Base-by-base conservation (phyloP, 2,888 invertebrate genomes). In the Ormyrus labotus region DNA sequence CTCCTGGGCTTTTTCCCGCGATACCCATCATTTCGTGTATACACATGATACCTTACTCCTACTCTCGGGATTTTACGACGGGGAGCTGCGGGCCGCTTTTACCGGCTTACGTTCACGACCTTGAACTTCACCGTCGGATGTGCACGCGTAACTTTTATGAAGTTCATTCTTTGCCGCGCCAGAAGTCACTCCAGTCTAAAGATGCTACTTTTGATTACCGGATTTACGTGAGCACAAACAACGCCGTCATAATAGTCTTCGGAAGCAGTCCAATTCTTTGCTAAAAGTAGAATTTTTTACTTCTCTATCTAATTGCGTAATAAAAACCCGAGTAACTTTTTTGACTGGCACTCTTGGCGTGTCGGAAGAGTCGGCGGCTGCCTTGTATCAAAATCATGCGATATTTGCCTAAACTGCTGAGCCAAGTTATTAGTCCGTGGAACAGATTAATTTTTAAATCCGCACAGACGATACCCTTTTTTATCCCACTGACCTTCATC, bases 381-480 rank as follows among this genome's bases (percentile, higher is more conserved):
- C 57, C 48, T 78, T 50, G 13, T 0, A 5, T 8, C 47, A 8
- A 51, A 55, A 67, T 11, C 47, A 45, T 67, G 11, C 10, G 8
- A 6, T n/a, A 50, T 65, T n/a, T 5, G 51, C 13, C 58, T 51
- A 60, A 34, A 34, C 55, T 53, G 13, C 68, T 78, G 67, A 72
- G 60, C 72, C 67, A 53, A 34, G 19, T 51, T 65, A 47, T 34
- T 34, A 48, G 53, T 53, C 71, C 11, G 9, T 5, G 19, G 34
- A 63, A 65, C 19, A 48, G 61, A 79, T 79, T 73, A 68, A 79
- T 73, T 79, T 78, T 67, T 77, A n/a, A 6, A 47, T 48, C 9
- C 10, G 13, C 9, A 7, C 2, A 55, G 8, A 45, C 61, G 8
- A 64, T 50, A 13, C 5, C 34, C 48, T 10, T 58, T 55, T 68